Evolutionary conservation across 2,797 vertebrate genomes (phyloP).

Genomic region (Numenius phaeopus): DNA sequence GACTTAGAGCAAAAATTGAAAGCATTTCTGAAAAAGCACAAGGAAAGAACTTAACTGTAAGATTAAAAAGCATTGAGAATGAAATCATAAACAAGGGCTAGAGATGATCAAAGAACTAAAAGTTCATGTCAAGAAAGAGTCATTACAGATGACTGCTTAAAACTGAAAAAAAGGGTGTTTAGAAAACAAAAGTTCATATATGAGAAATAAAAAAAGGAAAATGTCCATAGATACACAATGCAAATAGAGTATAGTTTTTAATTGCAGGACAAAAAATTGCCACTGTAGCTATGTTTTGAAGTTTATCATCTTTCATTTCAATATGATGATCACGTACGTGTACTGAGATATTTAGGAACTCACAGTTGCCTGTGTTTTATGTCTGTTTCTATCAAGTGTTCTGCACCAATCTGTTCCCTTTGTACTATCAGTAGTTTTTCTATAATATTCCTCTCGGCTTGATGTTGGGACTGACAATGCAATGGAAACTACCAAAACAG

Average conservation of each 20-base stretch:
- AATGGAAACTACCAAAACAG: background rate
- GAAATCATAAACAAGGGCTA: background rate
- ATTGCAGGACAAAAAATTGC: background rate
- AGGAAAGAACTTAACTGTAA: background rate
- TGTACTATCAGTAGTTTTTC: background rate
- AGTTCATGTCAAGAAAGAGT: background rate
- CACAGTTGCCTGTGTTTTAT: background rate
- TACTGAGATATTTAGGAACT: background rate
- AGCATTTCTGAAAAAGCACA: background rate
- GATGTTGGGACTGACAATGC: background rate
- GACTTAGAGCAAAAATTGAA: background rate
- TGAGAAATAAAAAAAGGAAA: background rate
- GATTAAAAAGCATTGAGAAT: background rate
- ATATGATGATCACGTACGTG: background rate
- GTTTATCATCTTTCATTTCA: background rate
- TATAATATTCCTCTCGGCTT: background rate
- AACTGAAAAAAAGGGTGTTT: background rate
- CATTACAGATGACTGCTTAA: background rate
- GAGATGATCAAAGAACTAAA: background rate
- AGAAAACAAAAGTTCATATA: background rate
- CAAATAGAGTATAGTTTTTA: background rate
- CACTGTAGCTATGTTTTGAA: background rate
- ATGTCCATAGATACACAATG: rapidly evolving
- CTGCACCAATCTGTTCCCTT: background rate
- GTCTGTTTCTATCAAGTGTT: background rate